Conservation (phyloP, 2,113 vertebrate species). For the Polypterus senegalus region DNA sequence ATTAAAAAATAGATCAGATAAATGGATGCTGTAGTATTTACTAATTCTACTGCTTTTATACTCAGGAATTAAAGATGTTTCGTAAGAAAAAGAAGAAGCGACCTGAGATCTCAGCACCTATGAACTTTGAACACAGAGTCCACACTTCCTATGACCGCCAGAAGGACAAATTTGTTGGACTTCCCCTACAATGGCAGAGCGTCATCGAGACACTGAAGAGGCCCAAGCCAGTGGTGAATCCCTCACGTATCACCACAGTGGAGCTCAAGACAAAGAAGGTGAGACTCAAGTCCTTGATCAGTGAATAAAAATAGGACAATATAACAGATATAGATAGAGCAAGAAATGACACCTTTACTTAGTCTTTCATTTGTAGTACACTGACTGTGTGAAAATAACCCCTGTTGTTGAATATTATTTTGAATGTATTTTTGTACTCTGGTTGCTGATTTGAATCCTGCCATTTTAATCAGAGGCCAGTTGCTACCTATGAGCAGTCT, state of each 20-base stretch:
- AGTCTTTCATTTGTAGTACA: too few relatives aligned
- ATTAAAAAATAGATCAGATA: too few relatives aligned
- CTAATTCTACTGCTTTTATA: neutral
- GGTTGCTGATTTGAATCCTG: too few relatives aligned
- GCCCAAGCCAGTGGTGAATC: slow-evolving; percentile 89
- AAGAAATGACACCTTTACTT: too few relatives aligned
- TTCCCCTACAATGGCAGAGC: slow-evolving; percentile 94
- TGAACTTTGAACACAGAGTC: slow-evolving; percentile 93
- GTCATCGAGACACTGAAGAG: slow-evolving; percentile 82
- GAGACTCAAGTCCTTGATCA: slow-evolving; percentile 2
- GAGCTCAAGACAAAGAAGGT: slow-evolving; percentile 96
- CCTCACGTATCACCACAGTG: slow-evolving; percentile 83
- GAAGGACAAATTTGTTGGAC: slow-evolving; percentile 80
- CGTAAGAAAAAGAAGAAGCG: slow-evolving; percentile 98
- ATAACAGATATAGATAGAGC: too few relatives aligned
- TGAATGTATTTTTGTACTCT: too few relatives aligned
- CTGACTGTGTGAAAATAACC: too few relatives aligned
- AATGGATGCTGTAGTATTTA: too few relatives aligned
- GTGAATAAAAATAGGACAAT: too few relatives aligned
- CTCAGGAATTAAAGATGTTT: slow-evolving; percentile 65
- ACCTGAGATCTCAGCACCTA: slow-evolving; percentile 86
- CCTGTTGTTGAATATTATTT: too few relatives aligned
- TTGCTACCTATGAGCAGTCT: too few relatives aligned
- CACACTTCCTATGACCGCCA: slow-evolving; percentile 93
- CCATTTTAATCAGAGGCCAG: too few relatives aligned